Evolutionary conservation across 2,797 vertebrate genomes (phyloP), one percentile per base, ranked within the genome.

Genomic region (Alcedo atthis): DNA sequence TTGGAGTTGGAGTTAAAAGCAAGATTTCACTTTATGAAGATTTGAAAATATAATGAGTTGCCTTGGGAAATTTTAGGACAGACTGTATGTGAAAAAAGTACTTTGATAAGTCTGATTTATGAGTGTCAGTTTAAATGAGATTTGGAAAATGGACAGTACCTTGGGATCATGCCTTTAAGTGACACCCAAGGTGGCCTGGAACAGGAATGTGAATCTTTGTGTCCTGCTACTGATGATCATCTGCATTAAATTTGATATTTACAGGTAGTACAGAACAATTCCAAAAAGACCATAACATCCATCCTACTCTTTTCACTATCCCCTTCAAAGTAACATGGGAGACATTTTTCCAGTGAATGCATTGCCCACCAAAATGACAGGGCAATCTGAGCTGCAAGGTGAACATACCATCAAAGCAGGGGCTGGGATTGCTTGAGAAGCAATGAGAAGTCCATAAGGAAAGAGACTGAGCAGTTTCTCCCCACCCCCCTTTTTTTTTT

Each of bases 321-420:
- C 26, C 19, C 12, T 10, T 5, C 20, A 18, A 51, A 63, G 33
- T 30, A 67, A 66, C 32, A 53, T 3, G 22, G 33, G 43, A 77
- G 32, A 58, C 15, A 26, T 16, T 35, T 22, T 16, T 32, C 49
- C 43, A 0, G 0, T 26, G 22, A 46, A 48, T 3, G 0, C 48
- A 15, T 48, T 32, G 54, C 17, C 32, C 40, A n/a, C 5, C 24
- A 28, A 51, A 42, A 37, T 17, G 24, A 43, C 1, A 2, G 17
- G 33, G 61, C 58, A 66, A 61, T 16, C 42, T 37, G 53, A 79
- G 58, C 57, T 59, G 53, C 53, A 25, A 51, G 57, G 53, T 42
- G 58, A 79, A 33, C 2, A 0, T 10, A 19, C 10, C 35, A 14
- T 24, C 32, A 61, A 43, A 70, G 24, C 40, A 78, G 40, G 12